Conservation (phyloP, 2,113 vertebrate species). For the Speoplatyrhinus poulsoni region DNA sequence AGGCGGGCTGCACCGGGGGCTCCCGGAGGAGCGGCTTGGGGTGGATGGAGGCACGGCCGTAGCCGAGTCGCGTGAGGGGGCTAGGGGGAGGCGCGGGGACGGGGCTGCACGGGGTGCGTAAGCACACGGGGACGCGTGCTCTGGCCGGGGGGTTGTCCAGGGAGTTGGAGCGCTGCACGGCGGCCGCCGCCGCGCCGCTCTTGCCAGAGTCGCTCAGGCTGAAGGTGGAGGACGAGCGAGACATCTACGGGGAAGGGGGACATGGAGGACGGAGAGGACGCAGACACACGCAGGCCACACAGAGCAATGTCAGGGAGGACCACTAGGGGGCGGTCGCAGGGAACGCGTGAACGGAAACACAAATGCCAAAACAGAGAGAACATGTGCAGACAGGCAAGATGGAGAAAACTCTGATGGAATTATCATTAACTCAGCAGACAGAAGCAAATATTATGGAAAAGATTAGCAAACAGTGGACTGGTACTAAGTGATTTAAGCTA, state of each 20-base stretch:
- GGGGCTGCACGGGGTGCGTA: conserved; percentile 61
- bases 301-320: conserved; percentile 10
- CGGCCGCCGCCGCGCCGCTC: conserved; percentile 37
- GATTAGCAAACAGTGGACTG: no score
- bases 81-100: conserved; percentile 33
- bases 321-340: neutral
- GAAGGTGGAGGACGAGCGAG: conserved; percentile 79
- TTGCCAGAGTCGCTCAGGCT: conserved; percentile 79
- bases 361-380: no score
- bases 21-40: conserved; percentile 6
- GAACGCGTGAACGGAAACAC: neutral
- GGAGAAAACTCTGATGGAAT: neutral
- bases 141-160: conserved; percentile 76
- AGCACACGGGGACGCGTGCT: conserved; percentile 66
- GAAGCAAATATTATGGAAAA: no score
- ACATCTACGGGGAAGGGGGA: conserved; percentile 78
- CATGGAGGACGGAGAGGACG: conserved; percentile 42
- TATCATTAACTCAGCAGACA: no score
- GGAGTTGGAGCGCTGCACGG: conserved; percentile 82
- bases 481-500: no score
- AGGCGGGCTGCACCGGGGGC: conserved; percentile 8
- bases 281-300: conserved; percentile 30
- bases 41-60: conserved; percentile 7
- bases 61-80: conserved; percentile 27
- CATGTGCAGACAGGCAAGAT: neutral